phyloP scores from a whole-genome alignment of 2,113 vertebrate species.

The Xiphias gladius region DNA sequence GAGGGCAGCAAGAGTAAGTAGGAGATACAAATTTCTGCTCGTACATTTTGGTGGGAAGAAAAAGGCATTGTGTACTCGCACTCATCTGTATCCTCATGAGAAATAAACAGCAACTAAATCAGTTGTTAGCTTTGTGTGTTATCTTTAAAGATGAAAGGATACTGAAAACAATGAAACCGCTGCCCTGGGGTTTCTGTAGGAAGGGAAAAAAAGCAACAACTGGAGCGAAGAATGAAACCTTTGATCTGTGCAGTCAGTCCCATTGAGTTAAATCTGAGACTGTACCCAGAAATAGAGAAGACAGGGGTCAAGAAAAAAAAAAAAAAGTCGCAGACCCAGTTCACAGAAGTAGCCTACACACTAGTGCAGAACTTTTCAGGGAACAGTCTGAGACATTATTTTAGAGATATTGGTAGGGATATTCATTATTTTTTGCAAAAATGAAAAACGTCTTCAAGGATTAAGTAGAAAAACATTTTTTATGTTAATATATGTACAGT shows the following conservation, averaged over 20 bases:
- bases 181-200: slow-evolving; percentile 74
- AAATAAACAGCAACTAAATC: slow-evolving; percentile 75
- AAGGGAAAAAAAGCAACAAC: slow-evolving; percentile 64
- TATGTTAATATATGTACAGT: background rate
- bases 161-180: slow-evolving; percentile 78
- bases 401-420: background rate
- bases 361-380: slow-evolving; percentile 13
- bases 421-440: background rate
- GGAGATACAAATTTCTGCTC: slow-evolving; percentile 35
- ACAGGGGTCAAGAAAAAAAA: slow-evolving; percentile 52
- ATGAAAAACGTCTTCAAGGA: background rate
- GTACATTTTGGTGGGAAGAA: slow-evolving; percentile 56
- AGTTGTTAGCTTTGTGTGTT: slow-evolving; percentile 76
- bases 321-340: slow-evolving; percentile 7
- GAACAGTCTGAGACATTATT: background rate
- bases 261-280: slow-evolving; percentile 65
- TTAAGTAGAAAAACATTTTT: background rate
- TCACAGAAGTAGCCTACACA: slow-evolving; percentile 33
- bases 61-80: slow-evolving; percentile 53
- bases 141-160: slow-evolving; percentile 81
- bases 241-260: slow-evolving; percentile 73
- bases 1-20: slow-evolving; percentile 17
- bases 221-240: slow-evolving; percentile 76
- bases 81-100: slow-evolving; percentile 67
- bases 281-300: slow-evolving; percentile 67